Percentiles rank a stretch among this genome's conserved stretches.
Conservation (phyloP, 2,797 vertebrate genomes). For the Gallinago nigripennis region DNA sequence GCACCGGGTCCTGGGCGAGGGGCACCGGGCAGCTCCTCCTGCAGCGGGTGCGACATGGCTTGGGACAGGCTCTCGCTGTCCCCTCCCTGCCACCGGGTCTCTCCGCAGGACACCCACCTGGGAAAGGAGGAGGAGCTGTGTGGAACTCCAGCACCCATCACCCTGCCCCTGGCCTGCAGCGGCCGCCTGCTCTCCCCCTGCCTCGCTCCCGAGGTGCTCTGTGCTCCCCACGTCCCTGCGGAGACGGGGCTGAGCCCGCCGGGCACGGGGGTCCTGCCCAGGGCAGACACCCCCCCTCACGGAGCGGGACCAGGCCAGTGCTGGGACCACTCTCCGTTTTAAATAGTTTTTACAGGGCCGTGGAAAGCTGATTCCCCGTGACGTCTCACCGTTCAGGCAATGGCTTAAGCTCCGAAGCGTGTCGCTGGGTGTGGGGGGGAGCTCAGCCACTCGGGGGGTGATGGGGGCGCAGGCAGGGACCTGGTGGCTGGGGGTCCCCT, state of each 20-base stretch:
- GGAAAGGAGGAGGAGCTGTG: neutral
- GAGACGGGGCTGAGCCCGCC: neutral
- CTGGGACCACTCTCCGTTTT: neutral
- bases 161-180: neutral
- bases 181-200: neutral
- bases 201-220: neutral
- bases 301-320: fast-evolving
- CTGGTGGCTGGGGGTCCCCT: neutral
- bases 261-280: neutral
- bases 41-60: neutral
- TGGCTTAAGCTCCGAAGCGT: neutral
- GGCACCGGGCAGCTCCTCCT: neutral
- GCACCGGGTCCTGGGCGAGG: neutral
- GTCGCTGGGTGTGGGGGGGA: neutral
- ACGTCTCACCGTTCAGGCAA: neutral
- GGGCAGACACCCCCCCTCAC: neutral
- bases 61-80: fast-evolving
- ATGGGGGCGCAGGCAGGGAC: neutral
- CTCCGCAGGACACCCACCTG: neutral
- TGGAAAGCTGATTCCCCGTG: neutral
- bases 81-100: neutral
- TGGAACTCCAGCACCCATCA: neutral
- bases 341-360: neutral
- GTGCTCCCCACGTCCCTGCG: fast-evolving
- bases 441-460: neutral